Base-by-base conservation (phyloP, 2,888 invertebrate species). In the Drosophila histrio region DNA sequence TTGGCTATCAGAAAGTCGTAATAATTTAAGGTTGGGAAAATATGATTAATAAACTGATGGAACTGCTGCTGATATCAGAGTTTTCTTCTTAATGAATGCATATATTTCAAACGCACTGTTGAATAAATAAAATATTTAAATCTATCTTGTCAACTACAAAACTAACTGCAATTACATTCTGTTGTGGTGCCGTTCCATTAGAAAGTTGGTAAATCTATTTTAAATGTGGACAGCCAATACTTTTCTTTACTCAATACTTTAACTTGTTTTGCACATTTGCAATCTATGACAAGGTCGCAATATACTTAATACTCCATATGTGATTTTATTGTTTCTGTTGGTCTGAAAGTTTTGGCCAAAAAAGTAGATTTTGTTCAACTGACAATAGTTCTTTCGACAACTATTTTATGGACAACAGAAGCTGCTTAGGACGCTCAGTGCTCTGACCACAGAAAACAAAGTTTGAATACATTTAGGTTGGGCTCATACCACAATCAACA, bases 401-500 rank as follows among this genome's bases (percentile, higher is more conserved):
- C 30, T 34, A 8, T 57, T 43, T 43, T 43, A 43, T 24, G 43
- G 15, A 15, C 43, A 43, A 21, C 47, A n/a, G 8, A 26, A 53
- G 34, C 39, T 32, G 21, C 24, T 38, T 6, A 19, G 39, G 43
- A 57, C 60, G 34, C 50, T 56, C 7, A 9, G 7, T 1, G 7
- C 36, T 21, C 36, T 21, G 30, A 44, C 54, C 54, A 57, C 56
- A 26, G 36, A 13, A 6, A 39, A 26, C 39, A 52, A 11, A 46
- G 28, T 21, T 60, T 36, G 11, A 15, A 7, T 24, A 17, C 47
- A 69, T 47, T 53, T 24, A 26, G 8, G 24, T 21, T 52, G 24
- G 17, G 34, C 63, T 38, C 36, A 46, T 21, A 30, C 65, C 65
- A 46, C 79, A 79, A 72, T 72, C 77, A 83, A 39, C 73, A 77